Conservation (phyloP, 2,888 invertebrate genomes). For the Acrocera orbiculus region DNA sequence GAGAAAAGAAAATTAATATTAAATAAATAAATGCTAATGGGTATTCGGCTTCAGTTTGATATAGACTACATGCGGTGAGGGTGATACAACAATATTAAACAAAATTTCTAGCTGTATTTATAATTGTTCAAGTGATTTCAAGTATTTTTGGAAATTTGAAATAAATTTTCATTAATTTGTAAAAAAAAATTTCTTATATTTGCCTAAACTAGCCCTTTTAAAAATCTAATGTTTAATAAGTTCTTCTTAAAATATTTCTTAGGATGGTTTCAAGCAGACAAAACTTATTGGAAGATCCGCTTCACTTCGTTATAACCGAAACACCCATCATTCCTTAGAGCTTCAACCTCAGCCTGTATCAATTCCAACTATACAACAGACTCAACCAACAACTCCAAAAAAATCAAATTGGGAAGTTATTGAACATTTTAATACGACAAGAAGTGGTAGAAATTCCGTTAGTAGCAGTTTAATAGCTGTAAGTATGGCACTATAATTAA, state of each 20-base stretch:
- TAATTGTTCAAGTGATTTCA: too few species aligned
- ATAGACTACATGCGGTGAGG: too few species aligned
- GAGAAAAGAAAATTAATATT: too few species aligned
- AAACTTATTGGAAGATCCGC: constrained; percentile 38
- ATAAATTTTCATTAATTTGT: too few species aligned
- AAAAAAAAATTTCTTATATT: too few species aligned
- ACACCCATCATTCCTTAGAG: constrained; percentile 24
- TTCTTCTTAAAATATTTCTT: background rate
- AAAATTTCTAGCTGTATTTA: too few species aligned
- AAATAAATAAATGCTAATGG: too few species aligned
- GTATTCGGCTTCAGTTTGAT: too few species aligned
- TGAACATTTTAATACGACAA: constrained; percentile 57
- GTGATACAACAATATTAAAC: too few species aligned
- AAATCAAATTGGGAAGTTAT: constrained; percentile 87
- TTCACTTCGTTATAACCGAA: constrained; percentile 36
- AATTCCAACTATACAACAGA: constrained; percentile 22
- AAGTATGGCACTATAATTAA: constrained; percentile 20
- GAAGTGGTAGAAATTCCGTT: constrained; percentile 41
- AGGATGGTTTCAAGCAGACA: constrained; percentile 16
- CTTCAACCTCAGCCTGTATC: constrained; percentile 21
- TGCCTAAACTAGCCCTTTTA: too few species aligned
- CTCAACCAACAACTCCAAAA: constrained; percentile 45
- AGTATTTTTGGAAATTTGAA: too few species aligned
- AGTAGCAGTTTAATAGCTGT: constrained; percentile 45
- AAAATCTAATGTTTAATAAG: too few species aligned